Percentiles rank a stretch among this genome's conserved stretches.
phyloP scores from a whole-genome alignment of 1,140 invertebrate species.

The Agrypnia vestita region DNA sequence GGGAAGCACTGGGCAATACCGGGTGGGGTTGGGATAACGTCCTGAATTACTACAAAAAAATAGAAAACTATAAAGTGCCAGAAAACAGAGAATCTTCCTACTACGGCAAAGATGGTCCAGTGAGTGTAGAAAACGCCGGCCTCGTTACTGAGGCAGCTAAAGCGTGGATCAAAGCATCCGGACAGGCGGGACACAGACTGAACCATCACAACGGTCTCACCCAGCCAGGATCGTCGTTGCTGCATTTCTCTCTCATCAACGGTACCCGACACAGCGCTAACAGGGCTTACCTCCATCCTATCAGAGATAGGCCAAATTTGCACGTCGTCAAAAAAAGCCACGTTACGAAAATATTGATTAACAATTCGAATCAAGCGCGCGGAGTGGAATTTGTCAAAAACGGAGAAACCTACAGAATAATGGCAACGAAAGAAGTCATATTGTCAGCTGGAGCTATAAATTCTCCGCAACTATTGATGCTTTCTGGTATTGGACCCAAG shows the following conservation, averaged over 20 bases:
- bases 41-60: slow-evolving; percentile 87
- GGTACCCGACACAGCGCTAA: slow-evolving; percentile 74
- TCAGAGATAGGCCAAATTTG: slow-evolving; percentile 74
- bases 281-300: slow-evolving; percentile 81
- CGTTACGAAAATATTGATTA: slow-evolving; percentile 82
- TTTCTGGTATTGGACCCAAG: slow-evolving; percentile 83
- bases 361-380: slow-evolving; percentile 73
- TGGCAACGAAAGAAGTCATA: slow-evolving; percentile 79
- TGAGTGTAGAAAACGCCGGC: slow-evolving; percentile 76
- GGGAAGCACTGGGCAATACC: slow-evolving; percentile 82
- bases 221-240: slow-evolving; percentile 70
- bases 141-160: slow-evolving; percentile 77
- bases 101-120: slow-evolving; percentile 72
- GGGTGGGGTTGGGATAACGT: slow-evolving; percentile 79
- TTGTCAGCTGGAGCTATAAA: slow-evolving; percentile 81
- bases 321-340: slow-evolving; percentile 74
- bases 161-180: slow-evolving; percentile 81
- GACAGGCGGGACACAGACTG: slow-evolving; percentile 80
- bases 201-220: slow-evolving; percentile 73
- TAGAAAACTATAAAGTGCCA: slow-evolving; percentile 73
- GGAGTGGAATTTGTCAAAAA: slow-evolving; percentile 76
- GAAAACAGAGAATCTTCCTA: slow-evolving; percentile 56
- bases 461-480: slow-evolving; percentile 83
- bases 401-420: slow-evolving; percentile 70
- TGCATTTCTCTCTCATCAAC: slow-evolving; percentile 75